Evolutionary conservation across 2,888 invertebrate genomes (phyloP), one percentile per base, ranked within the genome.

Genomic region (Nebria salina): DNA sequence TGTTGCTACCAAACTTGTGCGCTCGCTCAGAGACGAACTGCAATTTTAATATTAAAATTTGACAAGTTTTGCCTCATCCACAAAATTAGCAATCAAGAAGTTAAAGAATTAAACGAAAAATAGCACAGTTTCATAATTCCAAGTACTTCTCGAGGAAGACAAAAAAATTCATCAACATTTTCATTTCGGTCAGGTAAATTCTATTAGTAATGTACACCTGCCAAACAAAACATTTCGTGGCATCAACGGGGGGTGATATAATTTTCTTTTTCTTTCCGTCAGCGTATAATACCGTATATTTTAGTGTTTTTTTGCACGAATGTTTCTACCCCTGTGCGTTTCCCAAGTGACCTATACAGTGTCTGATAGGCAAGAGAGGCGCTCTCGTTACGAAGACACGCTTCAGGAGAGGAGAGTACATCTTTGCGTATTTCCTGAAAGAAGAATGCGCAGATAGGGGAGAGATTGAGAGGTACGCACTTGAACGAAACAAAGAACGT

Each of bases 331-430:
- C 73, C 72, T 8, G 54, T 54, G 78, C 72, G 65, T 78, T 72
- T 78, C 78, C 78, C 78, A 78, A 78, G 72, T 78, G 78, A 78
- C 78, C 78, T 78, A 78, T 78, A 72, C 64, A 72, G 42, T 64
- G 65, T 25, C 70, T 78, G 78, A 65, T 72, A 65, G 78, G 42
- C 1, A 54, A 34, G 11, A 11, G 54, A 54, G 2, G 7, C 54
- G 8, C 54, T 54, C 54, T 54, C 13, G 4, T 1, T 54, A 2
- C 41, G 70, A n/a, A 43, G 42, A 42, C 76, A 70, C 25, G 76
- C 76, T 42, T 66, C 11, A 20, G 11, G 64, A 26, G 8, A 64
- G 64, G 25, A 43, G 43, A 43, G 43, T 43, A 43, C 9, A 43
- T 3, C 20, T 70, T 26, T 26, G 70, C 70, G 15, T 70, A 26